Percentiles rank a stretch among this genome's conserved stretches.
These are phyloP conservation scores for Sebastes taczanowskii DNA, from an alignment of 2,797 vertebrate genomes.

Conservation along the genomic window DNA sequence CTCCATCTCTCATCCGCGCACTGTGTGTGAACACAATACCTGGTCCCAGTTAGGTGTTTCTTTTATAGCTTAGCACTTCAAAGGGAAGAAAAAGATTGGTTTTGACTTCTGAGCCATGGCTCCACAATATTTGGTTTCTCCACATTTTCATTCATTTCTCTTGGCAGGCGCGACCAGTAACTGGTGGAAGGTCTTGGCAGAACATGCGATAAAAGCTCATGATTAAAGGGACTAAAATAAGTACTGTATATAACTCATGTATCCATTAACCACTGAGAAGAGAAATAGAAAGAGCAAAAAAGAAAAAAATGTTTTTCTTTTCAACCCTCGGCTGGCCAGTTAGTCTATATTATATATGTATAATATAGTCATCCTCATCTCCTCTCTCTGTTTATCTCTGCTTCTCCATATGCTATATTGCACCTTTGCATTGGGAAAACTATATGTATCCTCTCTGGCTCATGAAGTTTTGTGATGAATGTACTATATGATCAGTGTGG, in stretches of 20 bases:
- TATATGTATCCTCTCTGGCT: constrained; percentile 51
- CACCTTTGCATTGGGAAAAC: constrained; percentile 25
- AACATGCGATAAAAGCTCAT: constrained; percentile 78
- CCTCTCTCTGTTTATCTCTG: constrained; percentile 28
- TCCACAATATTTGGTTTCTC: constrained; percentile 81
- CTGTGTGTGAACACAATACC: constrained; percentile 57
- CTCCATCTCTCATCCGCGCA: constrained; percentile 24
- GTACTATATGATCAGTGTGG: constrained; percentile 52
- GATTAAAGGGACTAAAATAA: constrained; percentile 85
- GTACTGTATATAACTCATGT: constrained; percentile 82
- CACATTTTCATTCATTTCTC: constrained; percentile 82
- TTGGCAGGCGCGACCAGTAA: constrained; percentile 75
- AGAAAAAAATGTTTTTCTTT: constrained; percentile 65
- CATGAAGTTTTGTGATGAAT: constrained; percentile 51
- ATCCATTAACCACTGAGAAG: constrained; percentile 81
- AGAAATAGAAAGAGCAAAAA: constrained; percentile 70
- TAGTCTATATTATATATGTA: constrained; percentile 63
- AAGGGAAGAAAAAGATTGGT: constrained; percentile 69
- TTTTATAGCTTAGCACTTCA: constrained; percentile 61
- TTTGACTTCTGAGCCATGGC: constrained; percentile 74
- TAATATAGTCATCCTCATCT: constrained; percentile 58
- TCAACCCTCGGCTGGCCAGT: constrained; percentile 50
- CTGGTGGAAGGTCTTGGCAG: constrained; percentile 83
- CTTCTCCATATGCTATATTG: constrained; percentile 6
- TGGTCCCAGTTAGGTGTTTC: constrained; percentile 71